These are phyloP conservation scores for Heliconius melpomene DNA, from an alignment of 1,140 invertebrate genomes.

Conservation along the genomic window DNA sequence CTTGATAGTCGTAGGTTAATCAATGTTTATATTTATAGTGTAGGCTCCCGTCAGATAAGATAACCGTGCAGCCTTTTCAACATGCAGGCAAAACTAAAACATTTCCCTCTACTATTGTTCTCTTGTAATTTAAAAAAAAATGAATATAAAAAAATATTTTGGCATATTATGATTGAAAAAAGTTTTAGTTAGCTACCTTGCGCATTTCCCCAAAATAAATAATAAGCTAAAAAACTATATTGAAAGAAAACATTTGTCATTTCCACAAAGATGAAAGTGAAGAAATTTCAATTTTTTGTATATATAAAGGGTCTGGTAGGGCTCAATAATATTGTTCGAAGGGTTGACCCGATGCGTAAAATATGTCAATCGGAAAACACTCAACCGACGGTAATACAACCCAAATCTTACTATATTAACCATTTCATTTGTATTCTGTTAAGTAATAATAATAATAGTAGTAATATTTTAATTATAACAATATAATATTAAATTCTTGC, in stretches of 20 bases:
- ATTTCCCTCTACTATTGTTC: no score
- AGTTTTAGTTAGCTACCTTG: no score
- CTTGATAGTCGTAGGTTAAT: no score
- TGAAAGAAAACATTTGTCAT: not conserved
- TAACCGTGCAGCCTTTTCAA: no score
- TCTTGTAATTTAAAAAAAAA: no score
- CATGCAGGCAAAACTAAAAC: no score
- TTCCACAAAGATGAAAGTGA: not conserved
- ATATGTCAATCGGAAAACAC: constrained; percentile 13
- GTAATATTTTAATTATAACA: not conserved
- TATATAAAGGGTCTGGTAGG: not conserved
- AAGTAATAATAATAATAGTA: not conserved
- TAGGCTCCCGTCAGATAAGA: no score
- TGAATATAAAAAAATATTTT: no score
- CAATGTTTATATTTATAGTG: no score
- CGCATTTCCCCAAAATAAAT: not conserved
- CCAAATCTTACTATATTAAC: not conserved
- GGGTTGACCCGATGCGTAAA: constrained; percentile 15
- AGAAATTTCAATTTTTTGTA: not conserved
- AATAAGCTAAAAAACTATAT: not conserved
- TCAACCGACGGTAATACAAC: not conserved
- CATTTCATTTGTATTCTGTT: not conserved
- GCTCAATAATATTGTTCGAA: not conserved
- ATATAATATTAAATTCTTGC: not conserved
- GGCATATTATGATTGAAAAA: no score